phyloP scores from a whole-genome alignment of 2,797 vertebrate species.

The Anguilla obscura region DNA sequence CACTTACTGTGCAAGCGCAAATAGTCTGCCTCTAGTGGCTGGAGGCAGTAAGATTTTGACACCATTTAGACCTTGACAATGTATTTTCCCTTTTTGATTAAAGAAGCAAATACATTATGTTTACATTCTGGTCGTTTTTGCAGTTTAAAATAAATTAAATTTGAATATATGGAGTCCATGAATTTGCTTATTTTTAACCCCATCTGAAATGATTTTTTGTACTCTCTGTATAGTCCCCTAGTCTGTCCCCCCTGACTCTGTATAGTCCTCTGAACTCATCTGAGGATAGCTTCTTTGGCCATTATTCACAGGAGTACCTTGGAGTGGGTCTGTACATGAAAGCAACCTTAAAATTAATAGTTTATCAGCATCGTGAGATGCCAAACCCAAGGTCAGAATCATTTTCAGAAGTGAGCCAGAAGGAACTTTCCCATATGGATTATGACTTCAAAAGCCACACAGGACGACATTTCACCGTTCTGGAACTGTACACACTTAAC shows the following conservation, averaged over 20 bases:
- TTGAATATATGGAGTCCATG: not conserved
- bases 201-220: too few species aligned
- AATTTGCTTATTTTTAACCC: not conserved
- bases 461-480: not conserved
- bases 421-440: not conserved
- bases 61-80: not conserved
- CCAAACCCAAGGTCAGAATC: not conserved
- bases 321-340: not conserved
- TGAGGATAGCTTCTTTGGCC: not conserved
- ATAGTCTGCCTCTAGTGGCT: too few species aligned
- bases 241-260: too few species aligned
- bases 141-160: not conserved
- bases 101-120: not conserved
- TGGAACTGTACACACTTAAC: not conserved
- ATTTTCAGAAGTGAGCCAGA: not conserved
- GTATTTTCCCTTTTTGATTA: not conserved
- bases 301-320: not conserved
- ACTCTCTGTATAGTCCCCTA: too few species aligned
- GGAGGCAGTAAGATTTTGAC: not conserved
- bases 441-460: not conserved
- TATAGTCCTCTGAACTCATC: not conserved
- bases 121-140: not conserved
- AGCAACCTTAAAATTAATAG: not conserved
- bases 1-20: not conserved
- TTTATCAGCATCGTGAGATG: not conserved